Evolutionary conservation across 1,140 invertebrate genomes (phyloP).

Genomic region (Drosophila repletoides): DNA sequence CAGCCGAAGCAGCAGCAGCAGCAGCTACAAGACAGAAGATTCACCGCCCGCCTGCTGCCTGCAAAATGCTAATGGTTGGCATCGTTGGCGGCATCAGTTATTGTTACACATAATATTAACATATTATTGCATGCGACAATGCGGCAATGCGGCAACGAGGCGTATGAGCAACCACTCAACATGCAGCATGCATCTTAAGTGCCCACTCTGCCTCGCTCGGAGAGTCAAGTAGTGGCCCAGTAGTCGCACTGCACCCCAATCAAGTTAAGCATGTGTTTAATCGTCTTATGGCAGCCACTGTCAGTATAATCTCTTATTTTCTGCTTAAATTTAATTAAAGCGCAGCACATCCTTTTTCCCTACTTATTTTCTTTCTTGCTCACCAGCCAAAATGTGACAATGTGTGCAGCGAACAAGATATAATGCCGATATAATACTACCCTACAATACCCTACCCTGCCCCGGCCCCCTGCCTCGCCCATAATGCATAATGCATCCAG

Average conservation of each 20-base stretch:
- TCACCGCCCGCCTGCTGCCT: not conserved
- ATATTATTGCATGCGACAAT: slow-evolving; percentile 65
- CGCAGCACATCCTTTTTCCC: no score
- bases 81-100: slow-evolving; percentile 53
- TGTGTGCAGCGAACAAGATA: slow-evolving; percentile 70
- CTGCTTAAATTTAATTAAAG: slow-evolving; percentile 56
- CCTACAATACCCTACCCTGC: no score
- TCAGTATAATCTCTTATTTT: not conserved
- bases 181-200: slow-evolving; percentile 43
- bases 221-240: no score
- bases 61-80: slow-evolving; percentile 66
- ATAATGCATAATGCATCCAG: not conserved
- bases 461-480: slow-evolving; percentile 9
- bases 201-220: slow-evolving; percentile 6
- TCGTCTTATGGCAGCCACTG: not conserved
- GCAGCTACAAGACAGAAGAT: no score
- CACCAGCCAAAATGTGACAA: slow-evolving; percentile 46
- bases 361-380: not conserved
- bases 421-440: no score
- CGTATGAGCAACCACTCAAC: slow-evolving; percentile 28
- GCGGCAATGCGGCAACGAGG: slow-evolving; percentile 20
- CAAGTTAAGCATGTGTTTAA: not conserved
- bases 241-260: not conserved
- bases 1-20: not conserved
- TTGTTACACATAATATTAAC: slow-evolving; percentile 77